A percentile compares a stretch with the other conserved stretches of the same genome.
These are phyloP conservation scores for Sinella curviseta DNA, from an alignment of 1,140 invertebrate genomes.

Conservation along the genomic window DNA sequence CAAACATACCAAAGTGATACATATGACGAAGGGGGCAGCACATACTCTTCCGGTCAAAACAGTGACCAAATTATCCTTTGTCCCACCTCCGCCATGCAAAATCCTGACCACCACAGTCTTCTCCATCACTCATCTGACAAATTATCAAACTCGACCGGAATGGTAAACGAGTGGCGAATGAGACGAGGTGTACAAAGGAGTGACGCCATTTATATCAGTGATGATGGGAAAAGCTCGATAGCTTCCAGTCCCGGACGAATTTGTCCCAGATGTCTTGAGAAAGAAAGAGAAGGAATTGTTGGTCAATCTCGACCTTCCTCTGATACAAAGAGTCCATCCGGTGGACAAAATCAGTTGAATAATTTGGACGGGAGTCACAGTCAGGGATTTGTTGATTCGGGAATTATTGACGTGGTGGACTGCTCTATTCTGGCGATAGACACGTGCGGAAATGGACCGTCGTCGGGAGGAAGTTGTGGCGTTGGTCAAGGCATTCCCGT, in stretches of 20 bases:
- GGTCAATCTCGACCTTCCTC: slow-evolving; percentile 1
- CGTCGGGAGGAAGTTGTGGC: background rate
- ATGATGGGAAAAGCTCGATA: slow-evolving; percentile 46
- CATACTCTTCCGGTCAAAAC: slow-evolving; percentile 40
- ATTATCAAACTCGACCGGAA: slow-evolving; percentile 16
- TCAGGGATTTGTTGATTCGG: slow-evolving; percentile 34
- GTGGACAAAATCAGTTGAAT: background rate
- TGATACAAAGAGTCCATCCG: background rate
- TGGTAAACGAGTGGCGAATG: slow-evolving; percentile 39
- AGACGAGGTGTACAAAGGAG: slow-evolving; percentile 38
- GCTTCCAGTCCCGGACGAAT: slow-evolving; percentile 43
- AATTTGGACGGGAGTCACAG: background rate
- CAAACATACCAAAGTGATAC: slow-evolving; percentile 43
- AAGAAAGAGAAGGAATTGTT: slow-evolving; percentile 32
- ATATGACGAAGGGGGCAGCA: slow-evolving; percentile 41
- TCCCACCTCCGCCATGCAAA: background rate
- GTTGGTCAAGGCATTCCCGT: background rate
- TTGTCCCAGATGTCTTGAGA: slow-evolving; percentile 44
- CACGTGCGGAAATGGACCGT: background rate
- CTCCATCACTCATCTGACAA: background rate
- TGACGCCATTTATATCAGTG: slow-evolving; percentile 46
- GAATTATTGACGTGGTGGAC: slow-evolving; percentile 40
- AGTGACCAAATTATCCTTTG: slow-evolving; percentile 33
- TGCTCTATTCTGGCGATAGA: slow-evolving; percentile 11
- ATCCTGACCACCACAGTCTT: background rate